These are phyloP conservation scores for Harmothoe impar DNA, from an alignment of 2,888 invertebrate genomes.

Conservation along the genomic window DNA sequence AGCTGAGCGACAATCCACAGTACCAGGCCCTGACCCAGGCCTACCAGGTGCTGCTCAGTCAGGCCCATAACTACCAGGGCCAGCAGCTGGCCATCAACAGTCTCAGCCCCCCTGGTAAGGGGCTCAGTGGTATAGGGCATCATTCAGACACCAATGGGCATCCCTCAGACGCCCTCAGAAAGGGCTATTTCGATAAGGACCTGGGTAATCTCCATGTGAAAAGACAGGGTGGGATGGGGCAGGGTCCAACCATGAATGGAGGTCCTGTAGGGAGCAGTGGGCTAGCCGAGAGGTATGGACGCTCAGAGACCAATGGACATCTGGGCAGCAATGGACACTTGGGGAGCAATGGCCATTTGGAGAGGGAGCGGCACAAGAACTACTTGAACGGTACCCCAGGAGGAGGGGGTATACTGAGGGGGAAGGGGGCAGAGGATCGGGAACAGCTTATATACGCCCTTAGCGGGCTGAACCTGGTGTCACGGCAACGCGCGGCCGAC, in stretches of 20 bases:
- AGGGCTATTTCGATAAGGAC: no score
- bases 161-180: no score
- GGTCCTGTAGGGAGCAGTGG: background rate
- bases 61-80: background rate
- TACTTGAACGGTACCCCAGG: background rate
- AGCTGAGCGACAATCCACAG: no score
- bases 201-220: no score
- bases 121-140: no score
- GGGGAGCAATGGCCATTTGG: background rate
- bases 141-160: no score
- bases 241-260: background rate
- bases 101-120: no score
- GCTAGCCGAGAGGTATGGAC: no score
- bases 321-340: background rate
- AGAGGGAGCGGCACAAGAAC: conserved; percentile 41
- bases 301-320: no score
- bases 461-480: background rate
- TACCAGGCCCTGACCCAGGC: background rate
- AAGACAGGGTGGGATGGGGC: background rate
- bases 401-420: background rate
- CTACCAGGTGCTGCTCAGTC: background rate
- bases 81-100: background rate
- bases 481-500: no score
- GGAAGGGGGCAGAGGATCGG: background rate
- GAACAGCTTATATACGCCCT: background rate